These are phyloP conservation scores for Poecilia latipinna DNA, from an alignment of 2,113 vertebrate genomes.

Conservation along the genomic window DNA sequence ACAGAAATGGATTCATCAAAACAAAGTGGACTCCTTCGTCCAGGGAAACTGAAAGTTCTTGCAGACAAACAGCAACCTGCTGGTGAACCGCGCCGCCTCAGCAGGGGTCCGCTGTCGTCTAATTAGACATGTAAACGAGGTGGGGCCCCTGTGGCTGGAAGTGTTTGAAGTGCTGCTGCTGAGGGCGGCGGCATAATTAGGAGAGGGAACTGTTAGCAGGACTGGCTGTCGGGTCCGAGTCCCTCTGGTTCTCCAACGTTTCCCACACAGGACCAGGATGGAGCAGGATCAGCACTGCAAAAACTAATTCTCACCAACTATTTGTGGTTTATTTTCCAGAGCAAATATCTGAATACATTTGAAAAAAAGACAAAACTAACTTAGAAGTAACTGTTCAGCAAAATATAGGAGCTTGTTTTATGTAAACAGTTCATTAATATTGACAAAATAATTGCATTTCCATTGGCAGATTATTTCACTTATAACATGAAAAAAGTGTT, in stretches of 20 bases:
- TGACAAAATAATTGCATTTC: no score
- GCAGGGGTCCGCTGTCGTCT: conserved; percentile 15
- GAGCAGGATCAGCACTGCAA: no score
- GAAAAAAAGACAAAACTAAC: no score
- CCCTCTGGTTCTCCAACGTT: background rate
- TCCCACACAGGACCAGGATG: background rate
- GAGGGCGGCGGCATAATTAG: conserved; percentile 1
- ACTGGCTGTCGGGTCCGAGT: background rate
- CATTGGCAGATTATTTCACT: no score
- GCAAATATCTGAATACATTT: no score
- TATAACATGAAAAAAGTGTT: no score
- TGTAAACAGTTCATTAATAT: no score
- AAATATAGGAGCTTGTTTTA: no score
- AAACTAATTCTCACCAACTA: no score
- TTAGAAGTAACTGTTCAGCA: no score
- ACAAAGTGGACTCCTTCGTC: background rate
- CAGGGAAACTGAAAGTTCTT: conserved; percentile 1
- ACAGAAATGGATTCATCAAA: background rate
- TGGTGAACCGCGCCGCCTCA: conserved; percentile 15
- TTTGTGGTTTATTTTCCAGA: no score
- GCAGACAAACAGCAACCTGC: conserved; percentile 24
- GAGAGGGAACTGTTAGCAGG: conserved; percentile 3
- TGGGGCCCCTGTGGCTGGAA: conserved; percentile 12
- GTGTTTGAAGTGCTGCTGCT: conserved; percentile 41
- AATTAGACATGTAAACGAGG: conserved; percentile 33